Evolutionary conservation across 23 tunicate species (phyloP).

Genomic region (Styela clava): DNA sequence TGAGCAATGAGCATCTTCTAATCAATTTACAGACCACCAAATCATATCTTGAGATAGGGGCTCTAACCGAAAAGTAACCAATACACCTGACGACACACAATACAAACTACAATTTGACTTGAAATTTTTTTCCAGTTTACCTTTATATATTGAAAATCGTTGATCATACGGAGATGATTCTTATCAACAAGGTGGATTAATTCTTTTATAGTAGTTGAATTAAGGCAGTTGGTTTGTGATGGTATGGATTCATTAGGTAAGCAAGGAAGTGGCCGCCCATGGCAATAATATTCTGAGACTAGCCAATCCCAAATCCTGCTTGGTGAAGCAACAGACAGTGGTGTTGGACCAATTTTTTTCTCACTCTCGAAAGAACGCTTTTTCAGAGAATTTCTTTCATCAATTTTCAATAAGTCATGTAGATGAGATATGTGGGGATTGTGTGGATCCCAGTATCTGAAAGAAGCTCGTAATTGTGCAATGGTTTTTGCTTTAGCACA

Average conservation of each 20-base stretch:
- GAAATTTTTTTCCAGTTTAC: too few species aligned
- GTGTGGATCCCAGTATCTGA: constrained; percentile 19
- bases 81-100: too few species aligned
- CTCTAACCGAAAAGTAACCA: too few species aligned
- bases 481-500: constrained; percentile 10
- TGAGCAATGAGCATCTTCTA: too few species aligned
- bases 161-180: constrained; percentile 14
- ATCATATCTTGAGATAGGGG: too few species aligned
- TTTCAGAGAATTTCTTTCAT: not conserved
- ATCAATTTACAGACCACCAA: too few species aligned
- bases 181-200: constrained; percentile 19
- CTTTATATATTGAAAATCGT: constrained; percentile 23
- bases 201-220: constrained; percentile 5
- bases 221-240: not conserved
- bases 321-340: constrained; percentile 17
- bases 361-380: not conserved
- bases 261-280: constrained; percentile 25
- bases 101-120: too few species aligned
- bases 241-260: not conserved
- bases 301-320: constrained; percentile 35
- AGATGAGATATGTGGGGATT: not conserved
- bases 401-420: constrained; percentile 4
- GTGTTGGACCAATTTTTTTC: not conserved
- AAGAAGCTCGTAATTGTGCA: constrained; percentile 18
- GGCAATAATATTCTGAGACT: constrained; percentile 24